Percentiles rank a stretch among this genome's conserved stretches.
Conservation (phyloP, 35 echinoderm and acorn worm species). For the Apostichopus japonicus region DNA sequence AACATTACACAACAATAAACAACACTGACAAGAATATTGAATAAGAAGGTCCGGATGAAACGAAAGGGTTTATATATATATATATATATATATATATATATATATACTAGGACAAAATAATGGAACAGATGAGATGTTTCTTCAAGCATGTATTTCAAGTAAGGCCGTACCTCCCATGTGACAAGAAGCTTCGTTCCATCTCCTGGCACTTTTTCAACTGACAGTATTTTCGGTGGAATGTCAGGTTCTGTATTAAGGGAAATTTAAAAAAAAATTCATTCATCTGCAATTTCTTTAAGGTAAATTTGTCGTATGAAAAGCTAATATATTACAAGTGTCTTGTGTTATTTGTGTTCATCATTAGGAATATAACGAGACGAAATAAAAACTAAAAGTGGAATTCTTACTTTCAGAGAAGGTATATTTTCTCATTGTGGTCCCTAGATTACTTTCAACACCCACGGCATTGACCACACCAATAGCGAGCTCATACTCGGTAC, state of each 20-base stretch:
- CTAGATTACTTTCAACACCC: background rate
- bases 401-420: conserved; percentile 19
- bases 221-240: background rate
- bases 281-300: no score
- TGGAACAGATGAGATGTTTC: no score
- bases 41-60: no score
- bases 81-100: no score
- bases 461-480: background rate
- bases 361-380: background rate
- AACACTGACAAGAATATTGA: no score
- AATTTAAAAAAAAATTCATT: background rate
- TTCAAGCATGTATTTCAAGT: no score
- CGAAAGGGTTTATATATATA: no score
- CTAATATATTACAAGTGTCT: no score
- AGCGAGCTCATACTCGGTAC: conserved; percentile 4
- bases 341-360: no score
- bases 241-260: background rate
- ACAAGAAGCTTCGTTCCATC: conserved; percentile 14
- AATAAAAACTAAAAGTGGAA: background rate
- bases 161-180: conserved; percentile 6
- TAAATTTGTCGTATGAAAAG: no score
- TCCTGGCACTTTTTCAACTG: background rate
- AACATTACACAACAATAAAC: no score
- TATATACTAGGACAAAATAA: no score
- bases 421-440: background rate